These are phyloP conservation scores for Aphidoletes aphidimyza DNA, from an alignment of 2,888 invertebrate genomes.

Conservation along the genomic window DNA sequence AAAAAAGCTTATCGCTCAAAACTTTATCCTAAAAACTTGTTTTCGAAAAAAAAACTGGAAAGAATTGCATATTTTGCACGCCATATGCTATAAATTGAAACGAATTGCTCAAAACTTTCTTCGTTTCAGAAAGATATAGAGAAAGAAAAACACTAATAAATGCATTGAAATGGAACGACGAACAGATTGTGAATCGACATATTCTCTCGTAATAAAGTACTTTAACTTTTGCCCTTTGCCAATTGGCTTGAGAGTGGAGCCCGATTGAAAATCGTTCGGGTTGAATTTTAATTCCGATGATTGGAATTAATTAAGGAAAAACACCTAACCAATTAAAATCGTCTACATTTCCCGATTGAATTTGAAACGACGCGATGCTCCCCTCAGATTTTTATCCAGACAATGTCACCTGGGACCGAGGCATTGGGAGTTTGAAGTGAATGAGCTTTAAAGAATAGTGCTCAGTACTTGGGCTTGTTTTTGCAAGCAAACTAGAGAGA, in stretches of 20 bases:
- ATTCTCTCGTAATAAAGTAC: background rate
- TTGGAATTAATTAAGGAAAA: slow-evolving; percentile 49
- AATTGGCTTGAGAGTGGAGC: too few species aligned
- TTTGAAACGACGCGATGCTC: background rate
- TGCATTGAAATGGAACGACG: background rate
- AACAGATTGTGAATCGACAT: background rate
- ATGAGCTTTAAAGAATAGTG: slow-evolving; percentile 7
- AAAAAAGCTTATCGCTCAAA: slow-evolving; percentile 20
- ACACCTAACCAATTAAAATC: slow-evolving; percentile 39
- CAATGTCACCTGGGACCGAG: slow-evolving; percentile 46
- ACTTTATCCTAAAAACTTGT: background rate
- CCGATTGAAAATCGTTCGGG: slow-evolving; percentile 3
- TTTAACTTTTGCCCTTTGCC: slow-evolving; percentile 39
- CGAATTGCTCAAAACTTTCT: slow-evolving; percentile 25
- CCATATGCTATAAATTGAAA: slow-evolving; percentile 27
- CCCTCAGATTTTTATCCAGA: background rate
- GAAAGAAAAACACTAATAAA: too few species aligned
- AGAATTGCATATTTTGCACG: background rate
- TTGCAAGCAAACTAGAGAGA: too few species aligned
- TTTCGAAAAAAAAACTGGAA: background rate
- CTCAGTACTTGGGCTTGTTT: slow-evolving; percentile 1
- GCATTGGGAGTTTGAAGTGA: background rate
- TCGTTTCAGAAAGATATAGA: background rate
- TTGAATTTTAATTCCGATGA: slow-evolving; percentile 33
- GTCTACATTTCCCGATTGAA: slow-evolving; percentile 46